Conservation (phyloP, 92 coral and sea anemone genomes). For the Porites lobata region DNA sequence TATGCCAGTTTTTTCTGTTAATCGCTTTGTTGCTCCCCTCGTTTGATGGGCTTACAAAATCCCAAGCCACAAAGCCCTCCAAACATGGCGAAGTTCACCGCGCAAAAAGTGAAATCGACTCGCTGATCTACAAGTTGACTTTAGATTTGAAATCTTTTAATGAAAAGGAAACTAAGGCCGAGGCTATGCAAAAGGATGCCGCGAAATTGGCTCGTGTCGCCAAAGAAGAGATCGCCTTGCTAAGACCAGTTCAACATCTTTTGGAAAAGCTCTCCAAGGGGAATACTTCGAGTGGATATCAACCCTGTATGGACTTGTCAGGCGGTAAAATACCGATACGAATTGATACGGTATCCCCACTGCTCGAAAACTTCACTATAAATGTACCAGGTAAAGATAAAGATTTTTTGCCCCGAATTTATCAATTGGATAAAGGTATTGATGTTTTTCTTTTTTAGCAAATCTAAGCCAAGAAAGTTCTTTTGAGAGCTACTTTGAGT, state of each 20-base stretch:
- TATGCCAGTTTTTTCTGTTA: background rate
- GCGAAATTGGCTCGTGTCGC: conserved; percentile 9
- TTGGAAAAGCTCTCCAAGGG: conserved; percentile 37
- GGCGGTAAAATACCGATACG: conserved; percentile 13
- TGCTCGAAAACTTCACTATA: conserved; percentile 38
- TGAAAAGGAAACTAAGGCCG: conserved; percentile 16
- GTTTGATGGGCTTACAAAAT: background rate
- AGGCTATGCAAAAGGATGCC: background rate
- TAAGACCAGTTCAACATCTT: conserved; percentile 38
- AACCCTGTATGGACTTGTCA: conserved; percentile 5
- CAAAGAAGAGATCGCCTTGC: conserved; percentile 20
- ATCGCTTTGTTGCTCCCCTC: background rate
- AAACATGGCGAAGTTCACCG: conserved; percentile 40
- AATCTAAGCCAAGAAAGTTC: too few species aligned
- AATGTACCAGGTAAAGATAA: conserved; percentile 18
- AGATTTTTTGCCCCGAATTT: too few species aligned
- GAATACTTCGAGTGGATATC: background rate
- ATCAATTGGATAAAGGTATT: too few species aligned
- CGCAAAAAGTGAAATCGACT: conserved; percentile 54
- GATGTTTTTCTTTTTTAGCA: too few species aligned
- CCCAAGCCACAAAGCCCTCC: background rate
- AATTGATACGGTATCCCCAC: conserved; percentile 20
- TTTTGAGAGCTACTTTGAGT: too few species aligned
- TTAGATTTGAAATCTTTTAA: conserved; percentile 32
- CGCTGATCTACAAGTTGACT: conserved; percentile 49